phyloP scores from a whole-genome alignment of 2,113 vertebrate species.

The Falco punctatus region DNA sequence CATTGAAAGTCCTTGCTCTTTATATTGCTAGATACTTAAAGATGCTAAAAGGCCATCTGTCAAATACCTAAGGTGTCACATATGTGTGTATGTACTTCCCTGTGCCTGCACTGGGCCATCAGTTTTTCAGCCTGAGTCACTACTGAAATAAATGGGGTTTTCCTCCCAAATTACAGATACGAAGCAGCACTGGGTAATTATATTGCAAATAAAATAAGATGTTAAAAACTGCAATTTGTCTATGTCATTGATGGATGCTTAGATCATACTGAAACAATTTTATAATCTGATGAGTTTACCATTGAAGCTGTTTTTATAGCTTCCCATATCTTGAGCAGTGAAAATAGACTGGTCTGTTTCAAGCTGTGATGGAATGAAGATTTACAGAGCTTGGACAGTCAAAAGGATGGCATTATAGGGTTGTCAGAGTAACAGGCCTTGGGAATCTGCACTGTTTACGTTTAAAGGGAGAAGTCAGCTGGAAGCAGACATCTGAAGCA shows the following conservation, averaged over 20 bases:
- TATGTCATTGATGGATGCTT: neutral
- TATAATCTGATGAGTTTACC: neutral
- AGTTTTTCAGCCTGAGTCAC: neutral
- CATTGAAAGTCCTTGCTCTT: neutral
- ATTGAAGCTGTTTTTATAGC: neutral
- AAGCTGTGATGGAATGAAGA: constrained; percentile 52
- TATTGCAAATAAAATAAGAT: neutral
- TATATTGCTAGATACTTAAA: neutral
- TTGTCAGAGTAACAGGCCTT: constrained; percentile 57
- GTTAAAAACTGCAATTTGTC: neutral
- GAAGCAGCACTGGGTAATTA: neutral
- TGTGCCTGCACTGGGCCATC: neutral
- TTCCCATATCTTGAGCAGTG: neutral
- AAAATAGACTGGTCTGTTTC: neutral
- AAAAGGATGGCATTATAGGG: constrained; percentile 35
- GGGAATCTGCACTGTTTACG: constrained; percentile 41
- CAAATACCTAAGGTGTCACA: neutral
- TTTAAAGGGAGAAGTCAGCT: constrained; percentile 55
- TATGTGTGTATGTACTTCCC: accelerated
- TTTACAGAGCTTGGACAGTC: constrained; percentile 27
- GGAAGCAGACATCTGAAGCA: constrained; percentile 56
- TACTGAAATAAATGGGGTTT: neutral
- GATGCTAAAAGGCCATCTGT: neutral
- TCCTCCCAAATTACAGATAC: neutral
- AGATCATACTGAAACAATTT: neutral